Evolutionary conservation across 2,888 invertebrate genomes (phyloP), one percentile per base, ranked within the genome.

Genomic region (Gasteruption jaculator): DNA sequence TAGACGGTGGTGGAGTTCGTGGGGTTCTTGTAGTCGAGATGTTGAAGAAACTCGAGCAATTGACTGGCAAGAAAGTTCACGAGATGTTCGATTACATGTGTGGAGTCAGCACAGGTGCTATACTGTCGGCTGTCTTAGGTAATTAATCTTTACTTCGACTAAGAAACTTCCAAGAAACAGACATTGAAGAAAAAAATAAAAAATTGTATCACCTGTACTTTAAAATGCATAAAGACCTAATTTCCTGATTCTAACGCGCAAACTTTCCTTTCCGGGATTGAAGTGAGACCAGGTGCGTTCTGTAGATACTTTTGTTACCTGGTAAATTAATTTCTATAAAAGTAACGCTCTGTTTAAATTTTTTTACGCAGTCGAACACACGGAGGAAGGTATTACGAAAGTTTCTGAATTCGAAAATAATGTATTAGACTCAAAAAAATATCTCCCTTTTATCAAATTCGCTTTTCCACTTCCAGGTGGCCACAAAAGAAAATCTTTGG

Each of bases 1-100:
- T 94, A 56, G 93, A 94, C 73, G 94, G 94, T 3, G 93, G 94
- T 29, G 93, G 93, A 33, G 84, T 89, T 46, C 78, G 91, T 46
- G 92, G 92, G n/a, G 76, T 93, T 47, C 76, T 91, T 48, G 87
- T 90, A 3, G 79, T 94, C 46, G 86, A 91, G 71, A 81, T 91
- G 67, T 71, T 94, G 50, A 79, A 82, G 36, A 82, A 83, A 54
- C 69, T 94, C 25, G 91, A 94, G 71, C 74, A 78, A 48, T 67
- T 83, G 14, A 82, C 85, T 2, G 83, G 83, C 0, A 76, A 76
- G 49, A 74, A 70, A 44, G 79, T 91, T 8, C 74, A 83, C 60
- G 82, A 91, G 59, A 73, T 91, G 69, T 94, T 94, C 73, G 94
- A 94, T 73, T 84, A 85, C 58, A 82, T 93, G 64, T 81, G 87